phyloP scores from a whole-genome alignment of 2,888 invertebrate species.

The Tachina fera region DNA sequence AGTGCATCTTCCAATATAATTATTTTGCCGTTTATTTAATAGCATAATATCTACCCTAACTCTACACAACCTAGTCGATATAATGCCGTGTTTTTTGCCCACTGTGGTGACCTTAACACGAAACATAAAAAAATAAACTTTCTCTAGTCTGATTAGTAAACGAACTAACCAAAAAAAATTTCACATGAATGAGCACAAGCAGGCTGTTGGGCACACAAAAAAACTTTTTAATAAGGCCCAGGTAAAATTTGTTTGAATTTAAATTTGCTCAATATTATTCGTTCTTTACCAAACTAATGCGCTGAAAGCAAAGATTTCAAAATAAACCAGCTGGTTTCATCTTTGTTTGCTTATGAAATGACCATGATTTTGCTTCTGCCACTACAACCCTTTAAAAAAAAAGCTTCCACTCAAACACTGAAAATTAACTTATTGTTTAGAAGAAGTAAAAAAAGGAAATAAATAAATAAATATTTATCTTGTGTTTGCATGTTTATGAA shows the following conservation, averaged over 20 bases:
- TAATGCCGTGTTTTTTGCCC: background rate
- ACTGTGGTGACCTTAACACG: slow-evolving; percentile 7
- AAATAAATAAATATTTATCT: background rate
- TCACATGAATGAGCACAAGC: slow-evolving; percentile 62
- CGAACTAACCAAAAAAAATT: slow-evolving; percentile 42
- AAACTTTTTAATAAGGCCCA: slow-evolving; percentile 60
- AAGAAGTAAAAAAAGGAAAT: background rate
- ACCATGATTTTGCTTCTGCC: slow-evolving; percentile 45
- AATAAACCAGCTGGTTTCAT: slow-evolving; percentile 39
- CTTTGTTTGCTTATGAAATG: slow-evolving; percentile 47
- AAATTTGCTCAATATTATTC: slow-evolving; percentile 22
- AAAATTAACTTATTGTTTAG: slow-evolving; percentile 66
- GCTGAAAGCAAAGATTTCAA: background rate
- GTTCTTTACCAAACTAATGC: background rate
- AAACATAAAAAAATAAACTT: slow-evolving; percentile 21
- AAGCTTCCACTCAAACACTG: slow-evolving; percentile 44
- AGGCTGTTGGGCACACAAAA: slow-evolving; percentile 42
- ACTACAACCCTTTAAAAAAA: slow-evolving; percentile 44
- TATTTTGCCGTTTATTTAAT: no score
- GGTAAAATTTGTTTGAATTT: slow-evolving; percentile 53
- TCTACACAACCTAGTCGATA: background rate
- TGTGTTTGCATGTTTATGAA: background rate
- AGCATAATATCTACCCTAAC: no score
- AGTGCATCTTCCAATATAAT: no score
- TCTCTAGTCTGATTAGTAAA: slow-evolving; percentile 29